Percentiles rank a stretch among this genome's conserved stretches.
Evolutionary conservation across 1,140 invertebrate species (phyloP).

Genomic region (honey bee (Apis mellifera)): Amel_HAv3.1 CM009934.2:11303501-11304000

Average conservation of each 20-base stretch:
- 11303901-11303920: slow-evolving; percentile 43
- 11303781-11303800: slow-evolving; percentile 17
- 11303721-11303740: slow-evolving; percentile 62
- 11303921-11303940: slow-evolving; percentile 37
- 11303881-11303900: slow-evolving; percentile 37
- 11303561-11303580: not conserved
- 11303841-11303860: slow-evolving; percentile 33
- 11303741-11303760: slow-evolving; percentile 28
- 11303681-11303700: slow-evolving; percentile 69
- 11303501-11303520: slow-evolving; percentile 10
- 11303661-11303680: slow-evolving; percentile 77
- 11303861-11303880: slow-evolving; percentile 25
- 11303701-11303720: slow-evolving; percentile 56
- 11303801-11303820: slow-evolving; percentile 66
- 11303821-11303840: slow-evolving; percentile 54
- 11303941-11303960: slow-evolving; percentile 68
- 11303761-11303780: slow-evolving; percentile 43
- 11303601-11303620: slow-evolving; percentile 55
- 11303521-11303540: not conserved
- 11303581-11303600: slow-evolving; percentile 56
- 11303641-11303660: slow-evolving; percentile 77
- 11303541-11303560: slow-evolving; percentile 20
- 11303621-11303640: slow-evolving; percentile 67
- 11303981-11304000: slow-evolving; percentile 74
- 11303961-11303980: slow-evolving; percentile 76